phyloP scores from a whole-genome alignment of 2,797 vertebrate species.

The Lepidocolaptes lacrymiger region DNA sequence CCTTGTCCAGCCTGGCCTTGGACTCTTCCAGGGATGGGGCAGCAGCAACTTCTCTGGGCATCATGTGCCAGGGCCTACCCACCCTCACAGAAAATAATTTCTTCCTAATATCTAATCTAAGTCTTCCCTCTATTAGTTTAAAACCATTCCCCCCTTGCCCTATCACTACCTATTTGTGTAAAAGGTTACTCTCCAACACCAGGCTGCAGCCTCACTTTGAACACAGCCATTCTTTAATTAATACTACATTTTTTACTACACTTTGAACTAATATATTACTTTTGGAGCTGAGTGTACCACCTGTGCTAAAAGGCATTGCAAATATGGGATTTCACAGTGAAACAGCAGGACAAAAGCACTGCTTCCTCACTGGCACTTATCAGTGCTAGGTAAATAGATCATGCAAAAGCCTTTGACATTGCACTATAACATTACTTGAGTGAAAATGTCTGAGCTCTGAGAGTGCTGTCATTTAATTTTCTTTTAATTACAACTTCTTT shows the following conservation, averaged over 20 bases:
- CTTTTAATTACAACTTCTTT: slow-evolving; percentile 22
- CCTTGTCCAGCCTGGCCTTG: accelerated
- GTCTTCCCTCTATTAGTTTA: neutral
- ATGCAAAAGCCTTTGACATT: neutral
- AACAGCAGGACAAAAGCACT: neutral
- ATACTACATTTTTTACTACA: neutral
- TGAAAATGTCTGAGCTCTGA: neutral
- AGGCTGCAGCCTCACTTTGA: neutral
- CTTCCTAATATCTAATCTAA: neutral
- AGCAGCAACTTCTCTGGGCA: neutral
- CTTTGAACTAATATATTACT: neutral
- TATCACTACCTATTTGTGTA: neutral
- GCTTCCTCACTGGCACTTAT: neutral
- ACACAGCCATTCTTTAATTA: neutral
- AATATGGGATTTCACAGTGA: slow-evolving; percentile 1
- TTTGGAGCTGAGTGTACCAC: neutral
- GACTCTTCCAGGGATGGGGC: neutral
- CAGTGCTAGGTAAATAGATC: neutral
- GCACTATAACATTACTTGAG: neutral
- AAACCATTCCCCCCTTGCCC: neutral
- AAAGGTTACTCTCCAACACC: neutral
- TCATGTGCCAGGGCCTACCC: accelerated
- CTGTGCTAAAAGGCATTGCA: neutral
- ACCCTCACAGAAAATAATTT: neutral
- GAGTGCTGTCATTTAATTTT: neutral